phyloP scores from a whole-genome alignment of 64 coral and sea anemone genomes.

The Anthopleura sola region DNA sequence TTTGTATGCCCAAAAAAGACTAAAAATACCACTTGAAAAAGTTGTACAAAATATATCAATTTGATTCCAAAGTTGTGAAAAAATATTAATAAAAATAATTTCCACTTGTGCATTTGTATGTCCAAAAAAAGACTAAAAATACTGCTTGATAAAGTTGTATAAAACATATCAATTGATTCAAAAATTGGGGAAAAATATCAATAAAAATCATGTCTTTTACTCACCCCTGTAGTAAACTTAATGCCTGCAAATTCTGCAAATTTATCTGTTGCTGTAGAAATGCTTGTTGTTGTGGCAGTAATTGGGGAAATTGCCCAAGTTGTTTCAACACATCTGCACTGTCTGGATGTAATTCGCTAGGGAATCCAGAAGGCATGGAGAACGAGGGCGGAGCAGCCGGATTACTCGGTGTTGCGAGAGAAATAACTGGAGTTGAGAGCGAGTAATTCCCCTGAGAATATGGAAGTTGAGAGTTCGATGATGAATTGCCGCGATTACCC shows the following conservation, averaged over 20 bases:
- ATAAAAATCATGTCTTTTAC: neutral
- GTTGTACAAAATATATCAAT: too few species aligned
- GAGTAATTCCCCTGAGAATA: neutral
- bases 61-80: too few species aligned
- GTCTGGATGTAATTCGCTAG: neutral
- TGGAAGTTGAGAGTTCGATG: neutral
- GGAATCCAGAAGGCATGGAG: conserved; percentile 11
- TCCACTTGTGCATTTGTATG: too few species aligned
- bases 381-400: conserved; percentile 18
- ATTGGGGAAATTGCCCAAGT: neutral
- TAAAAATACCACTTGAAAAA: too few species aligned
- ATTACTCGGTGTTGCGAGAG: conserved; percentile 13
- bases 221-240: conserved; percentile 21
- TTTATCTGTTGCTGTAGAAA: conserved; percentile 18
- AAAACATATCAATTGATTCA: neutral
- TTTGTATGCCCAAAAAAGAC: too few species aligned
- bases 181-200: neutral
- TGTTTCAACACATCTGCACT: conserved; percentile 15
- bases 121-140: too few species aligned
- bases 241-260: conserved; percentile 16
- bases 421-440: conserved; percentile 22
- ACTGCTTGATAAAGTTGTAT: too few species aligned
- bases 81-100: too few species aligned
- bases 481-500: neutral
- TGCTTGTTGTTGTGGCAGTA: conserved; percentile 18